phyloP scores from a whole-genome alignment of 2,888 invertebrate genomes.

The Congeria kusceri region DNA sequence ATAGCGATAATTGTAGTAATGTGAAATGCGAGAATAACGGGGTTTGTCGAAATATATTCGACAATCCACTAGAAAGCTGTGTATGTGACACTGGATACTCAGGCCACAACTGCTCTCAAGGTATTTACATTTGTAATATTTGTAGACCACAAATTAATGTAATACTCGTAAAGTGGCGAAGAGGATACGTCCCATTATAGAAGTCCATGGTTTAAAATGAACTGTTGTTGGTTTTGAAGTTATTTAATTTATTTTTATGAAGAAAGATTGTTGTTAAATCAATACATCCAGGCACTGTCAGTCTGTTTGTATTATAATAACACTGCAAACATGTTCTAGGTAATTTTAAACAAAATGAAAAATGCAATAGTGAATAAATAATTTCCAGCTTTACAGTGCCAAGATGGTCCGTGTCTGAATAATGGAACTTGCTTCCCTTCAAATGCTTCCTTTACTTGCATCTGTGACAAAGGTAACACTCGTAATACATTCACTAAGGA shows the following conservation, averaged over 20 bases:
- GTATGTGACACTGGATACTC: slow-evolving; percentile 57
- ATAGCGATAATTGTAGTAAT: not conserved
- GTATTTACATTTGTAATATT: slow-evolving; percentile 12
- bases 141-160: not conserved
- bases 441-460: not conserved
- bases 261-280: too few species aligned
- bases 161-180: not conserved
- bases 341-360: too few species aligned
- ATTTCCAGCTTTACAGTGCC: slow-evolving; percentile 50
- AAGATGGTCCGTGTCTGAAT: slow-evolving; percentile 57
- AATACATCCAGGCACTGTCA: too few species aligned
- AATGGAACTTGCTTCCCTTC: slow-evolving; percentile 47
- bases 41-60: slow-evolving; percentile 56
- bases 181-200: not conserved
- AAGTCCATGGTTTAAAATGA: not conserved
- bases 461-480: not conserved
- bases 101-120: slow-evolving; percentile 46
- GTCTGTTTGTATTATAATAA: too few species aligned
- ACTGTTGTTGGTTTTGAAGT: not conserved
- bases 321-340: too few species aligned
- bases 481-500: too few species aligned
- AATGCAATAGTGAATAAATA: too few species aligned
- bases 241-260: too few species aligned
- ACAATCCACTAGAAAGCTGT: slow-evolving; percentile 46
- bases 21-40: slow-evolving; percentile 54